Evolutionary conservation across 2,797 vertebrate genomes (phyloP), one percentile per base, ranked within the genome.

Genomic region (Octomys mimax): DNA sequence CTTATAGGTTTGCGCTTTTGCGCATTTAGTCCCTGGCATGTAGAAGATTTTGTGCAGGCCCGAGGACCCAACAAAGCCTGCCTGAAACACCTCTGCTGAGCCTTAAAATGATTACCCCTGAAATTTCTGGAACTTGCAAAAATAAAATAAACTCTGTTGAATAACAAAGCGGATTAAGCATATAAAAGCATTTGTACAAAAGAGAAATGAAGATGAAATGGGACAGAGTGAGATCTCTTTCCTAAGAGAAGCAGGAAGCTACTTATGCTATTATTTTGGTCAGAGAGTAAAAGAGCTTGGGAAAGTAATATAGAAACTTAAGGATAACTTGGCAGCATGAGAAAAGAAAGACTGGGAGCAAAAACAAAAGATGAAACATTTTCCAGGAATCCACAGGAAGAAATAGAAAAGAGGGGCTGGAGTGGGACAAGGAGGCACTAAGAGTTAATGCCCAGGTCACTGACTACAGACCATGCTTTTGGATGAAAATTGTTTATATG

Each of bases 91-190:
- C 21, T 87, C 57, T 36, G 42, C 64, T 36, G 36, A 80, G 33
- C 54, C 79, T 85, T 64, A 71, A 36, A 64, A 59, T 19, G 18
- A 54, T 66, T 54, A 8, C 59, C 26, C 68, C 71, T 26, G 81
- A 95, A 26, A 8, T 85, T 59, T 31, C 2, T 79, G 7, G 52
- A 33, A 94, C n/a, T 66, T 62, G 39, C 39, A 71, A 87, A 77
- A 9, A 28, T 92, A 70, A 87, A 95, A 82, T 90, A 8, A 85
- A 36, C 59, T 71, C 46, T 84, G 6, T 33, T 31, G 12, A 91
- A 68, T 93, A 49, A 39, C 33, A 75, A 75, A 62, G 68, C 71
- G 18, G 26, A 87, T 62, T 89, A 86, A 92, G 64, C 77, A 62
- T 70, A 73, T 26, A 73, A 95, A 28, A 85, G 28, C 87, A 5